phyloP scores from a whole-genome alignment of 2,113 vertebrate genomes.

The Solea senegalensis region DNA sequence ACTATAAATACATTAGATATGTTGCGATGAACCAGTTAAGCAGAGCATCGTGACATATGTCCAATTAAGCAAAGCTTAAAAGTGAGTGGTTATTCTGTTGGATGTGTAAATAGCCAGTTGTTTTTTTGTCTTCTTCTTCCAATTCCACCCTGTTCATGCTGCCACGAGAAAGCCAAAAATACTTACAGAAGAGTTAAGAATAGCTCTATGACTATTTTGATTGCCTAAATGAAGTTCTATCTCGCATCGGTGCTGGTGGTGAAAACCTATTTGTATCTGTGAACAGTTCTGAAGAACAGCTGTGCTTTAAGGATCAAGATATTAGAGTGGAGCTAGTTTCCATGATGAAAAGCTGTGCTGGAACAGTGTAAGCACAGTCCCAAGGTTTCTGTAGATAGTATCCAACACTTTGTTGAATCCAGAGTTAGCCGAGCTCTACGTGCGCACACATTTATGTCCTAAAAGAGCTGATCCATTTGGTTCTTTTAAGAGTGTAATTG shows the following conservation, averaged over 20 bases:
- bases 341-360: neutral
- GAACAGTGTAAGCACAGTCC: neutral
- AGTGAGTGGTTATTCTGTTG: neutral
- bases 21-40: no score
- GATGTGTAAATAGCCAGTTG: neutral
- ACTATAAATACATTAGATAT: no score
- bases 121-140: neutral
- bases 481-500: constrained; percentile 26
- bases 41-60: no score
- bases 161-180: neutral
- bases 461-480: constrained; percentile 18
- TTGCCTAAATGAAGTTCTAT: neutral
- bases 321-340: neutral
- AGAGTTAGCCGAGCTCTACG: constrained; percentile 1
- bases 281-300: neutral
- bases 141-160: no score
- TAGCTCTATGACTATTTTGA: neutral
- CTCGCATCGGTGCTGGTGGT: neutral
- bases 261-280: neutral
- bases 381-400: constrained; percentile 32
- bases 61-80: no score
- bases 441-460: constrained; percentile 10
- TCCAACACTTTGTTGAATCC: constrained; percentile 47
- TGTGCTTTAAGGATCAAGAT: neutral
- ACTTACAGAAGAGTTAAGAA: neutral